Evolutionary conservation across 37 sponge, comb jelly and placozoan species (phyloP).

Genomic region (Haliclona indistincta): DNA sequence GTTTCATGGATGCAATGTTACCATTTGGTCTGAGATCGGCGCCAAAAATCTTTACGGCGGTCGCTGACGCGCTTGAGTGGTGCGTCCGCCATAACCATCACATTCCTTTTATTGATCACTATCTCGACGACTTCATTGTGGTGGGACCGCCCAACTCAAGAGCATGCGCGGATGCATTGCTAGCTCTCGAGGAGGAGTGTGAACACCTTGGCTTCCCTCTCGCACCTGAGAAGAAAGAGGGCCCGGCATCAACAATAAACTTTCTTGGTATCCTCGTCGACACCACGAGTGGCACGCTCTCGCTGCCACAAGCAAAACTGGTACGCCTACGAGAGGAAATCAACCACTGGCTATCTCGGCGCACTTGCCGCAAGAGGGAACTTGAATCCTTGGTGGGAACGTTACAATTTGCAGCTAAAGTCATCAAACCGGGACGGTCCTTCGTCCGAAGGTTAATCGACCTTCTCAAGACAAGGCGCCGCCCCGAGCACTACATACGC

Average conservation of each 20-base stretch:
- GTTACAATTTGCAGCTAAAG: constrained; percentile 29
- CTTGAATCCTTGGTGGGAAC: constrained; percentile 27
- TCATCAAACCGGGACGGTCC: constrained; percentile 37
- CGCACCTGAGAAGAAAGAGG: constrained; percentile 44
- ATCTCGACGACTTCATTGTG: constrained; percentile 47
- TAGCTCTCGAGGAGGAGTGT: constrained; percentile 4
- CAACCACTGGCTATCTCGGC: not conserved
- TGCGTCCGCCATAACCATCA: too few species aligned
- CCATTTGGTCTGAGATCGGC: too few species aligned
- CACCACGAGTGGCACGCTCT: not conserved
- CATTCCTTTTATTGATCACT: too few species aligned
- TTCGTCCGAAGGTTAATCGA: constrained; percentile 15
- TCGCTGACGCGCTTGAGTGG: too few species aligned
- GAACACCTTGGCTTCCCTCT: constrained; percentile 36
- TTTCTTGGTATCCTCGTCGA: too few species aligned
- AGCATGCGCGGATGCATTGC: not conserved
- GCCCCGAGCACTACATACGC: constrained; percentile 30
- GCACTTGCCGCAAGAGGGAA: constrained; percentile 10
- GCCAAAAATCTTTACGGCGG: too few species aligned
- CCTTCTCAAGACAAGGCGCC: not conserved
- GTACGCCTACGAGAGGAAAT: not conserved
- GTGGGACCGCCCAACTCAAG: constrained; percentile 39
- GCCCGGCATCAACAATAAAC: constrained; percentile 26
- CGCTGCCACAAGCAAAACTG: constrained; percentile 46
- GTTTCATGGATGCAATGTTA: constrained; percentile 16